Conservation (phyloP, 2,113 vertebrate species). For the Loxodonta africana region DNA sequence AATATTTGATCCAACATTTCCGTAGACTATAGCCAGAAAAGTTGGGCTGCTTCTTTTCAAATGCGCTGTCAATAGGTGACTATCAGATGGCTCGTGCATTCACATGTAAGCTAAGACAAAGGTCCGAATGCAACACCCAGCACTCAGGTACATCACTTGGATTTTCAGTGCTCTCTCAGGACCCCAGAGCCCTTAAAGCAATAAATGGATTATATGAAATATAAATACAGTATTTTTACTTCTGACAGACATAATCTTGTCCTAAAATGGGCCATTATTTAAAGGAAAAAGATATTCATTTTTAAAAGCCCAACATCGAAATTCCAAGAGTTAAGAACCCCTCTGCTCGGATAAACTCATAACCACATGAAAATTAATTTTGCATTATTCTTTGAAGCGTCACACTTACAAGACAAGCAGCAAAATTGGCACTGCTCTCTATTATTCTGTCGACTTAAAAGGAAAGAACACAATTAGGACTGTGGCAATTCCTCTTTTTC, state of each 20-base stretch:
- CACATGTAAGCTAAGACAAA: constrained; percentile 41
- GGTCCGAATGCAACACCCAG: constrained; percentile 58
- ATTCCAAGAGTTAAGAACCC: constrained; percentile 68
- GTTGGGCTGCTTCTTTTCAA: constrained; percentile 28
- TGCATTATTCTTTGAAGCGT: constrained; percentile 66
- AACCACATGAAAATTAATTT: constrained; percentile 77
- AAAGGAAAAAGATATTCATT: constrained; percentile 64
- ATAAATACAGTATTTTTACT: constrained; percentile 65
- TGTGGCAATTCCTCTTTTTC: neutral
- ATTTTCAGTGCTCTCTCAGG: constrained; percentile 47
- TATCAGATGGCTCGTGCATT: constrained; percentile 41
- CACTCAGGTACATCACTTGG: constrained; percentile 33
- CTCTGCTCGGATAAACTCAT: constrained; percentile 57
- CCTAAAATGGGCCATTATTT: constrained; percentile 57
- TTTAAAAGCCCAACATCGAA: constrained; percentile 67
- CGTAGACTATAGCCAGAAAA: constrained; percentile 58
- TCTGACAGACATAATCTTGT: constrained; percentile 69
- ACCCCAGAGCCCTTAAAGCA: constrained; percentile 64
- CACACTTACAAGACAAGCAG: neutral
- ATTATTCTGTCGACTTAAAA: constrained; percentile 37
- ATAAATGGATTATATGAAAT: constrained; percentile 62
- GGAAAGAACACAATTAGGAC: constrained; percentile 49
- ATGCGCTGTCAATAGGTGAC: constrained; percentile 58
- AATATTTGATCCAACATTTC: constrained; percentile 62
- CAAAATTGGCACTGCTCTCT: constrained; percentile 50